Evolutionary conservation across 2,888 invertebrate species (phyloP).

Genomic region (Bruchidius siliquastri): DNA sequence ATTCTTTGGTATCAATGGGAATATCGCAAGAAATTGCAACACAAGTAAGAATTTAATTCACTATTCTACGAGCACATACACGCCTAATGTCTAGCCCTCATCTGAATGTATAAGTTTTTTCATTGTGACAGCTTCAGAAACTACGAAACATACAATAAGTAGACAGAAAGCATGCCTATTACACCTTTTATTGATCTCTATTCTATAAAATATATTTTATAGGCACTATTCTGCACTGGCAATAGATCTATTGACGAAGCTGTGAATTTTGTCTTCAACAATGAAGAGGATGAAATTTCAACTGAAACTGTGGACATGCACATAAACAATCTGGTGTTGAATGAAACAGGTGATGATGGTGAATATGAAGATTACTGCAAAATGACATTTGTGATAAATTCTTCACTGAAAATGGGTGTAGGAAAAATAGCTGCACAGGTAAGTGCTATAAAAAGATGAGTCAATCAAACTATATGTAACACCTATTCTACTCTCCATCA

Average conservation of each 20-base stretch:
- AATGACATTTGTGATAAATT: constrained; percentile 63
- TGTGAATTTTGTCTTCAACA: constrained; percentile 49
- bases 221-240: constrained; percentile 55
- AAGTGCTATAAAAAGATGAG: constrained; percentile 18
- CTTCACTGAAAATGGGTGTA: constrained; percentile 56
- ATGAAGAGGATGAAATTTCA: constrained; percentile 17
- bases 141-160: not conserved
- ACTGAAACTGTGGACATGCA: constrained; percentile 19
- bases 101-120: too few species aligned
- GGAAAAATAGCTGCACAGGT: constrained; percentile 59
- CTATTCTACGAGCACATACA: not conserved
- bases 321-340: not conserved
- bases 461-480: too few species aligned
- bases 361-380: constrained; percentile 46
- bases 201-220: constrained; percentile 14
- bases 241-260: constrained; percentile 54
- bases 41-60: constrained; percentile 34
- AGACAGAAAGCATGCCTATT: not conserved
- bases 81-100: not conserved
- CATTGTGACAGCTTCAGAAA: not conserved
- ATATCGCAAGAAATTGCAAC: constrained; percentile 45
- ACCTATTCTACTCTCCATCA: too few species aligned
- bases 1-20: constrained; percentile 46
- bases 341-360: constrained; percentile 27
- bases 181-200: not conserved